Evolutionary conservation across 1,140 invertebrate genomes (phyloP), one percentile per base, ranked within the genome.

Genomic region (Drosophila bocqueti): DNA sequence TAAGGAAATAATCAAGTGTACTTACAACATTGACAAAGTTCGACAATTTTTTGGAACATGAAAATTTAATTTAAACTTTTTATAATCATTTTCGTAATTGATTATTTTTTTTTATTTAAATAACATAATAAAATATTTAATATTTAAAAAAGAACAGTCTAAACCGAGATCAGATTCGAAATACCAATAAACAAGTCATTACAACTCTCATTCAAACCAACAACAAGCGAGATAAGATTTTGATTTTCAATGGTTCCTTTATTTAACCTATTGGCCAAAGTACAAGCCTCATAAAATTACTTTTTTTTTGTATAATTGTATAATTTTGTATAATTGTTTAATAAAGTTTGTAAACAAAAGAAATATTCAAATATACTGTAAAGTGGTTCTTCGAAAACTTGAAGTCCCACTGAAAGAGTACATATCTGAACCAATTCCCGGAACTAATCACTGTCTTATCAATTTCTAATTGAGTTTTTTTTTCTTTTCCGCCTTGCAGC

Each of bases 401-500:
- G 0, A 26, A 26, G 26, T 26, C 26, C 9, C 26, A 21, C n/a
- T 36, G n/a, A 3, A 7, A 60, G 45, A 31, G 45, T 60, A 55
- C 13, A 54, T 55, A 49, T 50, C 31, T n/a, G 7, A 21, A 60
- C 4, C 61, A 16, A 52, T 67, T 61, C 45, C 45, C 76, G 69
- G 64, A 81, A 81, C 47, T 59, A 65, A 42, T 71, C 42, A 26
- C n/a, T 34, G 50, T 36, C 60, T 83, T 75, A 84, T 83, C 76
- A 55, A 29, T 9, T 42, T 43, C 49, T 62, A 36, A 77, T 77
- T 77, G 50, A 47, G 31, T 71, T 52, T 60, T 29, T 29, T 52
- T 55, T 29, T 47, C 50, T 15, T 45, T 21, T 15, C 5, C 34
- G 9, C 45, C 46, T 47, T 52, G 54, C 58, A 92, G 92, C 73